Base-by-base conservation (phyloP, 2,888 invertebrate species). In the Choreutis nemorana region DNA sequence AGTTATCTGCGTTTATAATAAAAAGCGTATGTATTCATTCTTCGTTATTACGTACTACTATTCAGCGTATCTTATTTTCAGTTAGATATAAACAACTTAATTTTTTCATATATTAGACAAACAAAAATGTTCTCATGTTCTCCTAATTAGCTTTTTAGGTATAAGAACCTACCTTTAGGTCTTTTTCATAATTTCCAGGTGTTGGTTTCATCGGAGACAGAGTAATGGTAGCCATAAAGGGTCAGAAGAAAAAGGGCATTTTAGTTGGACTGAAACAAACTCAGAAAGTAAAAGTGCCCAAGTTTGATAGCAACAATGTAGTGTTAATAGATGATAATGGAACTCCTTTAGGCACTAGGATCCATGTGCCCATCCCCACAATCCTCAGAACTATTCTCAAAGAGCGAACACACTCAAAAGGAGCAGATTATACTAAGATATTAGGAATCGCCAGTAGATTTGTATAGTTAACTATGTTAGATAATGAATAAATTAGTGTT, bases 281-380 rank as follows among this genome's bases (percentile, higher is more conserved):
- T 29, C 96, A 96, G 59, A 82, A 83, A 31, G 66, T 87, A 0
- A 89, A 90, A 62, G 82, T 94, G 20, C 97, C 97, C 0, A 90
- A 90, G 57, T 95, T 92, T 62, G 97, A 98, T 62, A 91, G 89
- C 50, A 98, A 98, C 60, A 99, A 99, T 70, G 73, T 98, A 30
- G 98, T 99, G 1, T 77, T 99, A 1, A 90, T 99, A 23, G 97
- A 98, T 53, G 96, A 98, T 50, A 91, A 85, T 51, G 98, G 97
- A 10, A 89, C 91, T 8, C 99, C 99, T 0, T 67, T 97, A 3
- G 99, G 99, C 10, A 99, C 94, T 2, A 83, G 98, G 44, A 94
- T 99, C 44, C 90, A 92, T 47, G 95, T 93, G 2, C 99, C 99
- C 0, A 89, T 99, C 36, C 99, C 99, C 1, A 91, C 94, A 2